Evolutionary conservation across 2,888 invertebrate species (phyloP).

Genomic region (Melanotus villosus): DNA sequence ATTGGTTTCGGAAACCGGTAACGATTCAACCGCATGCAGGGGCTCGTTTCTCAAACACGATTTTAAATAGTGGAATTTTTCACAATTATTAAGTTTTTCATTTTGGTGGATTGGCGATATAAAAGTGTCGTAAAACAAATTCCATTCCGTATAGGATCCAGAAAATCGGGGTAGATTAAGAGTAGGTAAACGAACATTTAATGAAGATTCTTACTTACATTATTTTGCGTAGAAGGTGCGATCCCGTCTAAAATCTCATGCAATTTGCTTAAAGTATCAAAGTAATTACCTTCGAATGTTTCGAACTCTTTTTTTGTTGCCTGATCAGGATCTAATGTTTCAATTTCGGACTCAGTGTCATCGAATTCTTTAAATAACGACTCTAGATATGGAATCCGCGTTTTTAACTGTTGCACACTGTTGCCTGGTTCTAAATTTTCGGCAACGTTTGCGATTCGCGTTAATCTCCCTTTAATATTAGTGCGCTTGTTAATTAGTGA

Average conservation of each 20-base stretch:
- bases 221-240: neutral
- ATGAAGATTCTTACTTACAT: neutral
- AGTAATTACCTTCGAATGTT: neutral
- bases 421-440: neutral
- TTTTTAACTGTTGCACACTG: neutral
- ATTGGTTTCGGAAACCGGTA: neutral
- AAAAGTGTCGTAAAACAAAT: slow-evolving; percentile 1
- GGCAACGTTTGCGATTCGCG: neutral
- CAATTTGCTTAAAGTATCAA: neutral
- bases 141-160: slow-evolving; percentile 6
- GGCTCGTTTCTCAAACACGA: neutral
- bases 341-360: neutral
- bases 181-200: neutral
- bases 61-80: slow-evolving; percentile 13
- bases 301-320: neutral
- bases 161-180: neutral
- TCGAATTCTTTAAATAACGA: neutral
- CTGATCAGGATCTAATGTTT: neutral
- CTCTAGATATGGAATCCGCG: neutral
- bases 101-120: slow-evolving; percentile 1
- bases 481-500: neutral
- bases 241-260: neutral
- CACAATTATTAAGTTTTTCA: neutral
- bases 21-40: neutral
- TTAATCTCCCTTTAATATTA: neutral